Evolutionary conservation across 2,888 invertebrate genomes (phyloP).

Genomic region (Prostheceraeus crozeri): DNA sequence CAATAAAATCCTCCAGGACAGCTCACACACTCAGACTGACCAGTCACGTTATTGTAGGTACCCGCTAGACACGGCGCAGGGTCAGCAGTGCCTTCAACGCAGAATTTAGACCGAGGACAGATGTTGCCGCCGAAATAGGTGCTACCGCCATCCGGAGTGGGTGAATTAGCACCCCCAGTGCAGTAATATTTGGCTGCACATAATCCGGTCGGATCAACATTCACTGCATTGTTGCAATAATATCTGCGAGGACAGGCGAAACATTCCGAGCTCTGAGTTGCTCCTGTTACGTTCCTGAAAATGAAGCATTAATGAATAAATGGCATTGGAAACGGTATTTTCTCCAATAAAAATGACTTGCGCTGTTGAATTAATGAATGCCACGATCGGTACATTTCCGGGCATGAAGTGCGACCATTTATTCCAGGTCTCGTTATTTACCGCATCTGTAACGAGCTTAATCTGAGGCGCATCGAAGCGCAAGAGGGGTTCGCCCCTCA

Average conservation of each 20-base stretch:
- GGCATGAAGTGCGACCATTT: too few relatives aligned
- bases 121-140: slow-evolving; percentile 49
- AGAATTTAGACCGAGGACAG: slow-evolving; percentile 42
- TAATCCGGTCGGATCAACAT: slow-evolving; percentile 48
- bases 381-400: too few relatives aligned
- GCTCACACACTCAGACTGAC: neutral
- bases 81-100: neutral
- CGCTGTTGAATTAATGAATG: too few relatives aligned
- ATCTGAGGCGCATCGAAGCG: too few relatives aligned
- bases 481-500: too few relatives aligned
- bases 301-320: too few relatives aligned
- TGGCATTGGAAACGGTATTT: too few relatives aligned
- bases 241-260: slow-evolving; percentile 49
- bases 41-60: neutral
- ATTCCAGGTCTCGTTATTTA: too few relatives aligned
- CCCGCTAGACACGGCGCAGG: neutral
- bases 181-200: slow-evolving; percentile 50
- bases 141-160: slow-evolving; percentile 45
- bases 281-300: slow-evolving; percentile 40
- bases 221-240: slow-evolving; percentile 47
- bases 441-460: too few relatives aligned
- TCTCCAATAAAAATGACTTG: too few relatives aligned
- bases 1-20: slow-evolving; percentile 5
- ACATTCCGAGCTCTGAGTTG: slow-evolving; percentile 44
- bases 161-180: slow-evolving; percentile 38